Percentiles rank a stretch among this genome's conserved stretches.
Evolutionary conservation across 2,113 vertebrate genomes (phyloP).

Genomic region (Aegithalos caudatus): DNA sequence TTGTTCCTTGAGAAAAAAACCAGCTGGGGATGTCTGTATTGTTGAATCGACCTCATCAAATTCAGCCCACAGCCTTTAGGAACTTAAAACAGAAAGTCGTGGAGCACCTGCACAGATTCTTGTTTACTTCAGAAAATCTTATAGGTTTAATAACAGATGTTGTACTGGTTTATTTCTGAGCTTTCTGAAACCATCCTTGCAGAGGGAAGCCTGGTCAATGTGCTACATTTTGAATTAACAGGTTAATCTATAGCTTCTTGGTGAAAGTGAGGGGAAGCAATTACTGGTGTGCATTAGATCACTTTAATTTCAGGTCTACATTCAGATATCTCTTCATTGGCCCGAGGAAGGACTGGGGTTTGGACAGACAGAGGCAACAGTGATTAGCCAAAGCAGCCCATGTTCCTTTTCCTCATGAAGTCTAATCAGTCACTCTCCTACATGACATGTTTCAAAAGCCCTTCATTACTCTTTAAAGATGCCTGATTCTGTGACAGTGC

Average conservation of each 20-base stretch:
- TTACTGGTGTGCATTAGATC: slow-evolving; percentile 29
- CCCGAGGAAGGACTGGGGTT: background rate
- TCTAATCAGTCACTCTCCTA: slow-evolving; percentile 23
- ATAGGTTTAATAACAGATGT: background rate
- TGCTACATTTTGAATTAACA: slow-evolving; percentile 34
- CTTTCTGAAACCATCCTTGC: background rate
- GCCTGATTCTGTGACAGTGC: background rate
- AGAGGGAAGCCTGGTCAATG: background rate
- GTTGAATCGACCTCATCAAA: slow-evolving; percentile 22
- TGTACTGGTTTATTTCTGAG: slow-evolving; percentile 10
- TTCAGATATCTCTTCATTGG: slow-evolving; percentile 1
- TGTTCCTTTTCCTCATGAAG: slow-evolving; percentile 35
- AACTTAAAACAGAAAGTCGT: background rate
- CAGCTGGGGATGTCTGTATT: background rate
- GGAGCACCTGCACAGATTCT: slow-evolving; percentile 11
- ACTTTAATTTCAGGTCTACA: slow-evolving; percentile 15
- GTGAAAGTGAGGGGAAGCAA: slow-evolving; percentile 23
- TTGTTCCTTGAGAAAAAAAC: background rate
- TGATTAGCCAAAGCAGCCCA: slow-evolving; percentile 53
- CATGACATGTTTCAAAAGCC: slow-evolving; percentile 52
- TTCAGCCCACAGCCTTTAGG: background rate
- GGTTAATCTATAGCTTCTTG: slow-evolving; percentile 52
- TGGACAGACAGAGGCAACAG: background rate
- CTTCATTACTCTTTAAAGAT: slow-evolving; percentile 24
- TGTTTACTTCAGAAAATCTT: slow-evolving; percentile 4